Conservation (phyloP, 2,797 vertebrate species). For the Alca torda region DNA sequence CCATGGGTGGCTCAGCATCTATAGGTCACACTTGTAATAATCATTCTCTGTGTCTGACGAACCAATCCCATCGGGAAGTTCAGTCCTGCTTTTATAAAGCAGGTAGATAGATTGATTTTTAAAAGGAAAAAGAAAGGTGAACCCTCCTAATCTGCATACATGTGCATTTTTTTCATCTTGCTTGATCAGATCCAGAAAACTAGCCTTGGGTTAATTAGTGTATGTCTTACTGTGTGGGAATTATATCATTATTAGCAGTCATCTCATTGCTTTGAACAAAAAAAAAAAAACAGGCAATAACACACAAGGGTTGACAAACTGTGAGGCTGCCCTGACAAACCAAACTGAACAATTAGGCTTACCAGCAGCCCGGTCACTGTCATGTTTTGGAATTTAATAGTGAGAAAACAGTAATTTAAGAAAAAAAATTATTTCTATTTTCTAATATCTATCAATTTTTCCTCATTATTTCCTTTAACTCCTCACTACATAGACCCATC, state of each 20-base stretch:
- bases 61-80: neutral
- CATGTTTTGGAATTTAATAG: neutral
- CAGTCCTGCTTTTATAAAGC: neutral
- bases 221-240: neutral
- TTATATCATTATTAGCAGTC: neutral
- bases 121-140: neutral
- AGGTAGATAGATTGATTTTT: neutral
- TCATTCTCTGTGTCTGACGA: neutral
- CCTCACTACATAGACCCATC: neutral
- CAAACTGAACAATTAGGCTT: neutral
- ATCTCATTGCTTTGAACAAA: neutral
- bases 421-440: neutral
- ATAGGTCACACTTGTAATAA: neutral
- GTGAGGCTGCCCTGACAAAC: neutral
- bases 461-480: neutral
- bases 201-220: neutral
- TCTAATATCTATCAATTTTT: neutral
- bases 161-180: neutral
- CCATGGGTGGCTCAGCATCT: neutral
- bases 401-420: neutral
- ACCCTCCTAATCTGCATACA: neutral
- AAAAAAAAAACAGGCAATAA: neutral
- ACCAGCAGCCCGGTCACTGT: neutral
- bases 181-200: neutral
- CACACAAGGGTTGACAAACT: fast-evolving